Base-by-base conservation (phyloP, 2,113 vertebrate species). In the Noctilio leporinus region DNA sequence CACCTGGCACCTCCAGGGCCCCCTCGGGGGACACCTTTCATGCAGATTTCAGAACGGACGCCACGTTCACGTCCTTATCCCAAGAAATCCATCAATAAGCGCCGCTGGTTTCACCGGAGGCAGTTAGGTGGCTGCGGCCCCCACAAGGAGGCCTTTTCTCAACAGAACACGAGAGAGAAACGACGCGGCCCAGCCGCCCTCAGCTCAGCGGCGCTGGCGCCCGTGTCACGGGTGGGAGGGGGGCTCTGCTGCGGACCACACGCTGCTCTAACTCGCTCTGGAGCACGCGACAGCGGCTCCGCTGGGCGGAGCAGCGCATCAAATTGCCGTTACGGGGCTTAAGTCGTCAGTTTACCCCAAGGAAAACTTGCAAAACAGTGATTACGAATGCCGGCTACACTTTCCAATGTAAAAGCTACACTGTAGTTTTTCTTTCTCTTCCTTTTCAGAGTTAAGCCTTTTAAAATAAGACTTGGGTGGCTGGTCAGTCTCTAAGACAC, bases 331-430 rank as follows among this genome's bases (percentile, higher is more conserved):
- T 93, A 64, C 47, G 69, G 55, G 47, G 82, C 91, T 97, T 86
- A 93, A 93, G 59, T 96, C 40, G 78, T 89, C 95, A 69, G 96
- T 97, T 95, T 70, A 77, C 80, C 95, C 89, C 7, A 20, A 96
- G 9, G 30, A 97, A 96, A 86, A 85, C 93, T 92, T 91, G 86
- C 0, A 0, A 83, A 96, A 94, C 51, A 55, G 64, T 30, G 59
- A 93, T 0, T 87, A 94, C 93, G 91, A 96, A 85, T 85, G 75
- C 72, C 90, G 92, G 70, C 72, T 94, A 96, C 1, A 28, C 64
- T 73, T 95, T 55, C 51, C 65, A 88, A 77, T 78, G 94, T 91
- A 95, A 97, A 97, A 86, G 49, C 80, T 93, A 76, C 12, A 86
- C 40, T 86, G 81, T 33, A 38, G 65, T 55, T 55, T 47, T 90